A percentile compares a stretch with the other conserved stretches of the same genome.
phyloP scores from a whole-genome alignment of 2,113 vertebrate species.

The Bungarus multicinctus region DNA sequence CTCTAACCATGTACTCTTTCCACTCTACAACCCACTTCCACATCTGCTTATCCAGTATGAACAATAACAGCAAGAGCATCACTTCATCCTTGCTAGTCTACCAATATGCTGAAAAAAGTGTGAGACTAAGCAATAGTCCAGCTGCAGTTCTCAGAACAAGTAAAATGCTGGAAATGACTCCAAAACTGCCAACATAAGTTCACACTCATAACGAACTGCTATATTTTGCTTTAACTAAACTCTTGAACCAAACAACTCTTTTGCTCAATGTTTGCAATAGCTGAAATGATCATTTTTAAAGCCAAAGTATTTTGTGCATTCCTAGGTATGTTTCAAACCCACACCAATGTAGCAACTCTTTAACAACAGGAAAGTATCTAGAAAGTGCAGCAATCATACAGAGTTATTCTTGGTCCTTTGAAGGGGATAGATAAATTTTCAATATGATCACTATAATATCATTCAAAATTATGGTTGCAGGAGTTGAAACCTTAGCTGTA shows the following conservation, averaged over 20 bases:
- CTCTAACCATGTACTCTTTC: not conserved
- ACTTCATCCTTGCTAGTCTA: not conserved
- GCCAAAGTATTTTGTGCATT: not conserved
- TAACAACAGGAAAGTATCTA: not conserved
- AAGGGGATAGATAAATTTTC: not conserved
- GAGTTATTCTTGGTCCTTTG: not conserved
- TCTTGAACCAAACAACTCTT: not conserved
- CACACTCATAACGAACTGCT: not conserved
- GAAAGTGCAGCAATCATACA: not conserved
- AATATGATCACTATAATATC: not conserved
- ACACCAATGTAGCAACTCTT: not conserved
- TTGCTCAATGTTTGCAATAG: not conserved
- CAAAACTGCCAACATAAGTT: not conserved
- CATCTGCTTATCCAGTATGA: not conserved
- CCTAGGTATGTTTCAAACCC: not conserved
- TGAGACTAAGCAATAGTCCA: not conserved
- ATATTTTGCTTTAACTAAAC: not conserved
- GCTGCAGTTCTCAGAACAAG: not conserved
- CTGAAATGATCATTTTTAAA: not conserved
- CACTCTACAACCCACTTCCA: not conserved
- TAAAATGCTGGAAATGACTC: not conserved
- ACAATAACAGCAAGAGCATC: not conserved
- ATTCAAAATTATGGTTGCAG: not conserved
- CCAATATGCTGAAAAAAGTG: not conserved
- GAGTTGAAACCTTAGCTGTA: not conserved